These are phyloP conservation scores for Bilobella aurantiaca DNA, from an alignment of 1,140 invertebrate genomes.

Conservation along the genomic window DNA sequence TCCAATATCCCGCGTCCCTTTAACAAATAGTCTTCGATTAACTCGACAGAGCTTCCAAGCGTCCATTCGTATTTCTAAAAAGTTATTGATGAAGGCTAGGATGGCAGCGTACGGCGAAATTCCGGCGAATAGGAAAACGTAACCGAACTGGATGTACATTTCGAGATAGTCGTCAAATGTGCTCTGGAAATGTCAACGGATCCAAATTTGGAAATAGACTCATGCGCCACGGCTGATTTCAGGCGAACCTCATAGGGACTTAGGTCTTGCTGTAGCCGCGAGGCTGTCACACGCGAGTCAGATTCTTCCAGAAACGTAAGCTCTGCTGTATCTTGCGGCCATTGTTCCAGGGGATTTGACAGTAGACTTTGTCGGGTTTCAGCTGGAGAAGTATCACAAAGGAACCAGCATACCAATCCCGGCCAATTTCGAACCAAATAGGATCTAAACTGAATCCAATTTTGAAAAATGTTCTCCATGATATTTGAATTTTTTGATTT, in stretches of 20 bases:
- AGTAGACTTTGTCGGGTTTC: neutral
- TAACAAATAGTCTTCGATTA: constrained; percentile 82
- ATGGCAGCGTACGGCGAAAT: constrained; percentile 89
- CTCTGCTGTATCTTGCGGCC: too few species aligned
- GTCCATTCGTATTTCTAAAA: constrained; percentile 85
- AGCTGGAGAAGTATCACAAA: neutral
- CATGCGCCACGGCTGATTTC: too few species aligned
- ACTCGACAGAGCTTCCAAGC: constrained; percentile 94
- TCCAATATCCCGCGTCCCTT: constrained; percentile 83
- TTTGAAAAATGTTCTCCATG: too few species aligned
- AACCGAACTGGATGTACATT: constrained; percentile 93
- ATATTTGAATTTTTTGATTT: neutral
- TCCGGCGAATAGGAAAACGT: constrained; percentile 90
- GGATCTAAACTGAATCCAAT: neutral
- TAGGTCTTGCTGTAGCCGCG: too few species aligned
- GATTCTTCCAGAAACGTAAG: constrained; percentile 46
- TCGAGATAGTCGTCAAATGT: constrained; percentile 95
- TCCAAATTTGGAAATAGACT: too few species aligned
- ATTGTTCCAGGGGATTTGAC: too few species aligned
- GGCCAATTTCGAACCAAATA: neutral
- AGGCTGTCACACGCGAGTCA: constrained; percentile 48
- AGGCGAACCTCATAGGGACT: too few species aligned
- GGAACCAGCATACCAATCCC: neutral
- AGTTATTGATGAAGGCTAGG: constrained; percentile 85
- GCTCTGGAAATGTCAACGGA: constrained; percentile 54